A percentile compares a stretch with the other conserved stretches of the same genome.
These are phyloP conservation scores for Ctenochaetus hawaiiensis DNA, from an alignment of 2,797 vertebrate genomes.

Conservation along the genomic window DNA sequence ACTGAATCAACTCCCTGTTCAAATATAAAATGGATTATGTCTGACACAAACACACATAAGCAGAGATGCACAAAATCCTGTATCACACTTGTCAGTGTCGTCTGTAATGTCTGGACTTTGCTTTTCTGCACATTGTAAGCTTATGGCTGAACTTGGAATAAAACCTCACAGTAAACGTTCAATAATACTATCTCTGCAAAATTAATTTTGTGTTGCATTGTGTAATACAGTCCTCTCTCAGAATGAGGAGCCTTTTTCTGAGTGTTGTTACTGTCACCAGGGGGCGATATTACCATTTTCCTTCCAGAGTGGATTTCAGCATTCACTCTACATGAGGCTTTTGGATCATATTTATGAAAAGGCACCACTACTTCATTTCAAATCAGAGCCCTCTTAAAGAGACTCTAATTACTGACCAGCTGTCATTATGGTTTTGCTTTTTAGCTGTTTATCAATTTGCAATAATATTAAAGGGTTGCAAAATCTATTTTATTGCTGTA, in stretches of 20 bases:
- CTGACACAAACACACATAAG: conserved; percentile 40
- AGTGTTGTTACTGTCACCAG: conserved; percentile 57
- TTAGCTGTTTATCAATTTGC: conserved; percentile 11
- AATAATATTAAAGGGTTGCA: conserved; percentile 13
- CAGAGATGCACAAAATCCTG: conserved; percentile 37
- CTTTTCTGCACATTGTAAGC: conserved; percentile 19
- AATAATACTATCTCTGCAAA: neutral
- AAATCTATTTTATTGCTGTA: conserved; percentile 20
- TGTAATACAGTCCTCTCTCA: neutral
- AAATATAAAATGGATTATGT: conserved; percentile 56
- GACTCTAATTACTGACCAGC: neutral
- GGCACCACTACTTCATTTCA: conserved; percentile 21
- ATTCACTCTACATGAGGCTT: conserved; percentile 35
- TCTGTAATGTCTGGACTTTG: conserved; percentile 30
- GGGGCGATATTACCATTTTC: conserved; percentile 76
- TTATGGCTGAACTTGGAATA: neutral
- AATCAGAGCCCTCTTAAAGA: conserved; percentile 29
- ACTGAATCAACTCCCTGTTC: conserved; percentile 48
- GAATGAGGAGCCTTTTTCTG: conserved; percentile 8
- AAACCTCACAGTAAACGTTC: conserved; percentile 14
- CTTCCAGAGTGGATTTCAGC: conserved; percentile 27
- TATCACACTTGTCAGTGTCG: conserved; percentile 32
- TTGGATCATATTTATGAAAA: conserved; percentile 25
- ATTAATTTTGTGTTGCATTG: neutral
- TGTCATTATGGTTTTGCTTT: neutral